These are phyloP conservation scores for Corythaeola cristata DNA, from an alignment of 2,113 vertebrate species.

Conservation along the genomic window DNA sequence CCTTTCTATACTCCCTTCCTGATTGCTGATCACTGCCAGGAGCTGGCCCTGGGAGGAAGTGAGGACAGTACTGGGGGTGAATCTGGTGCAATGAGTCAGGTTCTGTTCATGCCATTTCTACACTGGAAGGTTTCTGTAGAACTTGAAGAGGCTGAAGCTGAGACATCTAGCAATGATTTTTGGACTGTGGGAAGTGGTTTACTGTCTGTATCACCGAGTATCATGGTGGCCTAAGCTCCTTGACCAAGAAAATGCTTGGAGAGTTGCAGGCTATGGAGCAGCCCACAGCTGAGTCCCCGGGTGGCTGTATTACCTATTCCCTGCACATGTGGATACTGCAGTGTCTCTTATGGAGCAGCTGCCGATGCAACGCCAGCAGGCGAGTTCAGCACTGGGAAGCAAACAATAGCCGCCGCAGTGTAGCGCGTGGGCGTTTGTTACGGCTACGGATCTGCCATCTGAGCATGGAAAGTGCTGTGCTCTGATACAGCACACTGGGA, in stretches of 20 bases:
- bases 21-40: neutral
- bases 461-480: rapidly evolving
- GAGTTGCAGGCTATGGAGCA: neutral
- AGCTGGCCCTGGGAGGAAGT: neutral
- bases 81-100: neutral
- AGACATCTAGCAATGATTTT: neutral
- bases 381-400: neutral
- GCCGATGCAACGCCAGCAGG: neutral
- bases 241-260: neutral
- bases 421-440: neutral
- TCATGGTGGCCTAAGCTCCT: neutral
- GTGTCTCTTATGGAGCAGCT: neutral
- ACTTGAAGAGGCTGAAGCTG: neutral
- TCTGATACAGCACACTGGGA: neutral
- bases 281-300: neutral
- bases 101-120: neutral
- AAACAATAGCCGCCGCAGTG: neutral
- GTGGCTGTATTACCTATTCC: neutral
- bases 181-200: neutral
- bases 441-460: neutral
- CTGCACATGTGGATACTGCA: neutral
- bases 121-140: neutral
- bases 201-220: neutral
- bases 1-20: neutral
- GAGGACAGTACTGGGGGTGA: neutral